Base-by-base conservation (phyloP, 2,888 invertebrate genomes). In the Megaustenia siamemsis region DNA sequence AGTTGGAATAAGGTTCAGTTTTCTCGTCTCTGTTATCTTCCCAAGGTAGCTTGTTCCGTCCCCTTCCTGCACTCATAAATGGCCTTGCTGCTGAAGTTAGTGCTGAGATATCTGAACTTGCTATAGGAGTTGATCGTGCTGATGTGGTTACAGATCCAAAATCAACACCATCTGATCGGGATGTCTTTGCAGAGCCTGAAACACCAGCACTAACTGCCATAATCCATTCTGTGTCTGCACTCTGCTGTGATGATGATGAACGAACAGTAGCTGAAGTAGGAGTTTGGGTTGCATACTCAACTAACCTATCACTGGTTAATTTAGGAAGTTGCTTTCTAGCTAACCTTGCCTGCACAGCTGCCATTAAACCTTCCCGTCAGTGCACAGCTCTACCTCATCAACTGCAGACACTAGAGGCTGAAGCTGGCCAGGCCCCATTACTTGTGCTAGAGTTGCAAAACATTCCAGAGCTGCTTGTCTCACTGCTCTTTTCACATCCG, bases 381-480 rank as follows among this genome's bases (percentile, higher is more conserved):
- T 84, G 79, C 89, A 91, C 12, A 93, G 89, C 88, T 95, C 95
- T 6, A 94, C 92, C 63, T 93, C 92, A 87, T 95, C 94, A 5
- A 95, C 94, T 66, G 94, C 94, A 75, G 94, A 92, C 75, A 95
- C 92, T 88, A 97, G 93, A 90, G 96, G 94, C 0, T 96, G 95
- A 0, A 94, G 90, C 86, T 94, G 93, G 38, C 95, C 95, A 45
- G 95, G 94, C 0, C 96, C 95, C 88, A 96, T 95, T 83, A 96
- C 95, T 94, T 97, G 97, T 3, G 96, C 96, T 68, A 97, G 94
- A 40, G 96, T 96, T 0, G 97, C 96, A 75, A 97, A 94, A 53
- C 96, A 96, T 93, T 97, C 97, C 82, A 97, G 95, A 83, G 95
- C 96, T 87, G 95, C 97, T 94, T 96, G 97, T 91, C 96, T 96